Conservation (phyloP, 2,113 vertebrate genomes). For the Otocyon megalotis region DNA sequence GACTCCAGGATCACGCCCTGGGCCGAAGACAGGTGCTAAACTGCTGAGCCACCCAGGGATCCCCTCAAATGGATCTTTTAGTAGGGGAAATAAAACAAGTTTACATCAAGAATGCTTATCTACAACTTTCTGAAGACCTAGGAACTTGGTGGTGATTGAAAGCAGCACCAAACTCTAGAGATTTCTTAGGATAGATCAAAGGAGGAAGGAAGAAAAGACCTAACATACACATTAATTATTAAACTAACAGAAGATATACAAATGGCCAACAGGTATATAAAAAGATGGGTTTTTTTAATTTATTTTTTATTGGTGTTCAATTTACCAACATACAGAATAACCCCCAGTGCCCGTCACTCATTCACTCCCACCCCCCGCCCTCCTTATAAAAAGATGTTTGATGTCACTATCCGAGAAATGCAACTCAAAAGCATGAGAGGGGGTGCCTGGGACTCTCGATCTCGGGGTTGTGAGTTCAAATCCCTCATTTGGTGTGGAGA, state of each 20-base stretch:
- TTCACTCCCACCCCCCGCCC: no score
- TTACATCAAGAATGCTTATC: background rate
- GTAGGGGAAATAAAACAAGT: background rate
- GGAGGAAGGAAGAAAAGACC: background rate
- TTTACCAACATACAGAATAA: no score
- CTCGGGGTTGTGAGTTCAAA: background rate
- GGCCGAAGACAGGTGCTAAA: no score
- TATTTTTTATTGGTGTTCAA: no score
- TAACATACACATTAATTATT: background rate
- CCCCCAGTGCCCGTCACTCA: no score
- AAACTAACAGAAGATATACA: background rate
- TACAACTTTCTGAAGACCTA: background rate
- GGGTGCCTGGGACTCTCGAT: background rate
- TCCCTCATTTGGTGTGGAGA: background rate
- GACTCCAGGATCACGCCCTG: no score
- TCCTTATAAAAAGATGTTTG: background rate
- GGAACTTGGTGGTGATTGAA: background rate
- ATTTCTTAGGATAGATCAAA: background rate
- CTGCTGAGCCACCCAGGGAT: no score
- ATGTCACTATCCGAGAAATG: background rate
- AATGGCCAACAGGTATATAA: background rate
- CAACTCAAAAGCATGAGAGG: background rate
- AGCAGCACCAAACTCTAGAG: background rate
- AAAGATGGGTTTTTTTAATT: no score
- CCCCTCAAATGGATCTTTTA: background rate